Base-by-base conservation (phyloP, 2,888 invertebrate genomes). In the Teleiodes luculella region DNA sequence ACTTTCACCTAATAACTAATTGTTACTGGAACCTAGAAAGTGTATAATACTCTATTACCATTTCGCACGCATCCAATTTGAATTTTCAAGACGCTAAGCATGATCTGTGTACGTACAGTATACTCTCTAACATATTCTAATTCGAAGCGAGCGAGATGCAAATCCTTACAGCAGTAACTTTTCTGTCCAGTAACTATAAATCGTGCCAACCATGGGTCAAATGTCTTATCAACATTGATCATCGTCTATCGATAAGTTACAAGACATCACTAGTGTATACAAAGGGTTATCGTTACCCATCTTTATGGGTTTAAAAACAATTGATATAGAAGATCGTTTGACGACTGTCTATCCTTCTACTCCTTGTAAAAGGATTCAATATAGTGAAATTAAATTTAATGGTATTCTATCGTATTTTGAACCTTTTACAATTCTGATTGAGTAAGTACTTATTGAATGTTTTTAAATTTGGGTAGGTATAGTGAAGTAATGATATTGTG, bases 171-270 rank as follows among this genome's bases (percentile, higher is more conserved):
- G 68, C 67, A 71, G 72, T 72, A 76, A 73, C 74, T 80, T 80
- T 76, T 75, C 76, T 77, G 82, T 76, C 74, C 74, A 74, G 66
- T 68, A 72, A 70, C 76, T 70, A 81, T 81, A 81, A 83, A 84
- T 84, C 83, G 76, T 75, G 74, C 71, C 76, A 78, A 78, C 80
- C 80, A 74, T 62, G 56, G 86, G 85, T 85, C 83, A 85, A 78
- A 78, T 71, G 74, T 76, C 75, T 75, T 74, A 82, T 86, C 86
- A 80, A 82, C 76, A 70, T 62, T 63, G 73, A 76, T 76, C 72
- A 73, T 74, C 73, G 65, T 68, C 57, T 67, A 70, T 70, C 72
- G 79, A 78, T 77, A 74, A 69, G 70, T 68, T 62, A 24, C 43
- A 68, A 68, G 70, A 66, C 77, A 69, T 72, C 84, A 78, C 86